Base-by-base conservation (phyloP, 2,113 vertebrate species). In the Gnathonemus longibarbis region DNA sequence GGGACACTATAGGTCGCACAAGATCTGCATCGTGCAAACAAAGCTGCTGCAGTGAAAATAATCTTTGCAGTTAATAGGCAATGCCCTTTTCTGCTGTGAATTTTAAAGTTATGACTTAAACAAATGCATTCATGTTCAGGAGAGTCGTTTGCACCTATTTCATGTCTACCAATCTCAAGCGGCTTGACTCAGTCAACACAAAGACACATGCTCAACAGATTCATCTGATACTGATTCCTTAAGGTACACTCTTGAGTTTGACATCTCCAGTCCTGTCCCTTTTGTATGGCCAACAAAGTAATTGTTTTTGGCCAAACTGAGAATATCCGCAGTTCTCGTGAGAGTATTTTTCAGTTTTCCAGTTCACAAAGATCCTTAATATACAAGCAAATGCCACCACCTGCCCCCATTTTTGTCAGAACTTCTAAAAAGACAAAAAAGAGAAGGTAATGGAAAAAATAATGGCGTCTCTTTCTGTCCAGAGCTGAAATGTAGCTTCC, bases 401-500 rank as follows among this genome's bases (percentile, higher is more conserved):
- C 31, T 35, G 19, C 21, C 53, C 6, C 58, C 62, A 39, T 66
- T 11, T 83, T 49, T 45, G 35, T n/a, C n/a, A 15, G 74, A 49
- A 84, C 90, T 84, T 83, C 66, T 50, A 83, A 46, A 88, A 19
- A 84, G 80, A 74, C 31, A 31, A 24, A 19, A 90, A 66, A 27
- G 85, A 35, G 46, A 58, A 83, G 50, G 74, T 88, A 83, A 86
- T 62, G 56, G 66, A 74, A 58, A 89, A 62, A 84, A 21, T 84
- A 84, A 84, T 84, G 74, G 24, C 4, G 15, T 49, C 70, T 87
- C 35, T 83, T 27, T 56, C 85, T 91, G 86, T 84, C 17, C 70
- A 31, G 62, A 48, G 89, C 83, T 89, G 49, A 70, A 74, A 45
- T 90, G 92, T 53, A 80, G 74, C 86, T 88, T 88, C 85, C 88